Base-by-base conservation (phyloP, 2,797 vertebrate genomes). In the Xenentodon cancila region DNA sequence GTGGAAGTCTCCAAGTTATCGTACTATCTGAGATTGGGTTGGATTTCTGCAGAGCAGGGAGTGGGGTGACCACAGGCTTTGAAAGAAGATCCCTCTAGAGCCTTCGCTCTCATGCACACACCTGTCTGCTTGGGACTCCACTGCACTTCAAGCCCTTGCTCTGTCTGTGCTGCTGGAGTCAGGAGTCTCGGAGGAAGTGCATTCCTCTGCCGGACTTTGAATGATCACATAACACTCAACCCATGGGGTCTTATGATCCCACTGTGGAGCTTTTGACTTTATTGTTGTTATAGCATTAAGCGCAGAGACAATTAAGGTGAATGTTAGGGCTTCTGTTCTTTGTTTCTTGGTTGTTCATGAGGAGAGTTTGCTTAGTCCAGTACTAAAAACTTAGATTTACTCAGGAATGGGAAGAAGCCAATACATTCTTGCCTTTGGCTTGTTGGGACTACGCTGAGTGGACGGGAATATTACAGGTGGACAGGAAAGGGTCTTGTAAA, bases 191-290 rank as follows among this genome's bases (percentile, higher is more conserved):
- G 42, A 91, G 84, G 85, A 91, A 92, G 88, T 87, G 73, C 85
- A 92, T 93, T 91, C 89, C 86, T 89, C 48, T 75, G 72, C 72
- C 70, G 18, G 3, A 70, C 72, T 75, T 75, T 59, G 68, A 71
- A 85, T 87, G 90, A 93, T 92, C 89, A 73, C 82, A 84, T 91
- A 79, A 87, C 89, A 86, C 75, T 74, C 63, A 13, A 66, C 54
- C 57, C 62, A 51, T 68, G 37, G 58, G 64, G 65, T 71, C 78
- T 82, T 63, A 40, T 66, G 61, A 69, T 80, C 67, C 59, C 51
- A 51, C 62, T 68, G 50, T 59, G 58, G 57, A 49, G 58, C 71
- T 70, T 66, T 61, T 73, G 68, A 67, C 57, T 71, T 71, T 55
- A 85, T 60, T 74, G 62, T 40, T 40, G 37, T 15, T 40, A 40